Conservation (phyloP, 1,140 invertebrate species). For the Diuraphis noxia region DNA sequence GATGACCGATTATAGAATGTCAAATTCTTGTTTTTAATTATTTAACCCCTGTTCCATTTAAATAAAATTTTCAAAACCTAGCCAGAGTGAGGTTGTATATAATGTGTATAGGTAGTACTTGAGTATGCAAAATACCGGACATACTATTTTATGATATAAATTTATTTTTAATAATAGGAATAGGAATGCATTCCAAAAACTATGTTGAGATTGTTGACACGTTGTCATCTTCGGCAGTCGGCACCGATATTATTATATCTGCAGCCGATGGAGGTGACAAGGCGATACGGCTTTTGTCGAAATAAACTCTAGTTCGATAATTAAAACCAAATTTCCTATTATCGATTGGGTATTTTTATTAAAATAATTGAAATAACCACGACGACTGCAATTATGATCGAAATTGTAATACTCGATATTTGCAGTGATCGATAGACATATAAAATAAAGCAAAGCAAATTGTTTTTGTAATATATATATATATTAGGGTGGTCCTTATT, state of each 20-base stretch:
- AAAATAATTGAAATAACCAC: not conserved
- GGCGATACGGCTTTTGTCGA: not conserved
- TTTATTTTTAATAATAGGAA: not conserved
- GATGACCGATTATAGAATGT: too few species aligned
- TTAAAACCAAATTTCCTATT: not conserved
- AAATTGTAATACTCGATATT: not conserved
- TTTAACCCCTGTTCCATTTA: too few species aligned
- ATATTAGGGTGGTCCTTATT: too few species aligned
- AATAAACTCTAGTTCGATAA: not conserved
- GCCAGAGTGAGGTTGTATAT: not conserved
- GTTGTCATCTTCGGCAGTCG: not conserved
- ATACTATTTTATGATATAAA: not conserved
- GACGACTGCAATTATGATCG: not conserved
- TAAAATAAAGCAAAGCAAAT: not conserved
- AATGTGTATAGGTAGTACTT: not conserved
- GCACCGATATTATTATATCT: not conserved
- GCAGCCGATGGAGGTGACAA: not conserved
- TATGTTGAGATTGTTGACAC: not conserved
- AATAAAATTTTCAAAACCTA: not conserved
- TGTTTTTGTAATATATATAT: not conserved
- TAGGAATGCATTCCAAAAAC: not conserved
- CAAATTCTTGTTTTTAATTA: not conserved
- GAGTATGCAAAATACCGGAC: too few species aligned
- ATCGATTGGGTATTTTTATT: not conserved
- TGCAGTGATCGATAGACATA: not conserved